A percentile compares a stretch with the other conserved stretches of the same genome.
Evolutionary conservation across 2,113 vertebrate species (phyloP).

Genomic region (Grallaria varia): DNA sequence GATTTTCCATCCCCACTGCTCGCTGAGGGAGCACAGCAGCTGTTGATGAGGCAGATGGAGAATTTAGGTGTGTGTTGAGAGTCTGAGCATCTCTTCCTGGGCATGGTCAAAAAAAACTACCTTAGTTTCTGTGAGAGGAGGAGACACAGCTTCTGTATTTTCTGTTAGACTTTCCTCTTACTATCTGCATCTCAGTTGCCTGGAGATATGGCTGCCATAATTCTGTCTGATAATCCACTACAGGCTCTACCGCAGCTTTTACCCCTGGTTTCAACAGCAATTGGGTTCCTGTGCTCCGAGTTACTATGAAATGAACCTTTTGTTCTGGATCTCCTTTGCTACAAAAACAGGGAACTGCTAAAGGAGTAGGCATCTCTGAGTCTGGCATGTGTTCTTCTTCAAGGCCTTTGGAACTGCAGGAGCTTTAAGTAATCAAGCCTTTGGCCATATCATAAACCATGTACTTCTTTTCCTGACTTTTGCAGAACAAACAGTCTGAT

Average conservation of each 20-base stretch:
- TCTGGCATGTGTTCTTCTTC: not conserved
- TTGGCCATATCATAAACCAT: not conserved
- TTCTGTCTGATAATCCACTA: not conserved
- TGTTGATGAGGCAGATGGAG: not conserved
- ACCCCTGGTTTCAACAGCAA: not conserved
- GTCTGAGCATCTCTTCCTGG: not conserved
- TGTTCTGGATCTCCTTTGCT: not conserved
- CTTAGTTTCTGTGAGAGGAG: not conserved
- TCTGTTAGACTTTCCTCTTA: not conserved
- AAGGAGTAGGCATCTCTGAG: not conserved
- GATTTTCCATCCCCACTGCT: not conserved
- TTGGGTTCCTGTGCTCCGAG: not conserved
- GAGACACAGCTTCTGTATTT: not conserved
- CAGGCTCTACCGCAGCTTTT: not conserved
- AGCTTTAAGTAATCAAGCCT: not conserved
- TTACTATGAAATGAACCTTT: not conserved
- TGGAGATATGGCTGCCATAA: not conserved
- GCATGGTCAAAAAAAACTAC: not conserved
- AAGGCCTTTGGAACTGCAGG: not conserved
- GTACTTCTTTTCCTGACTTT: not conserved
- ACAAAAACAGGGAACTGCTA: not conserved
- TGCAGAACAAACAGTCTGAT: not conserved
- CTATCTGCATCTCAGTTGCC: not conserved
- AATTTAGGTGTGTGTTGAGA: not conserved
- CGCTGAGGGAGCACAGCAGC: accelerated